Conservation (phyloP, 2,888 invertebrate species). For the Volucella inflata region DNA sequence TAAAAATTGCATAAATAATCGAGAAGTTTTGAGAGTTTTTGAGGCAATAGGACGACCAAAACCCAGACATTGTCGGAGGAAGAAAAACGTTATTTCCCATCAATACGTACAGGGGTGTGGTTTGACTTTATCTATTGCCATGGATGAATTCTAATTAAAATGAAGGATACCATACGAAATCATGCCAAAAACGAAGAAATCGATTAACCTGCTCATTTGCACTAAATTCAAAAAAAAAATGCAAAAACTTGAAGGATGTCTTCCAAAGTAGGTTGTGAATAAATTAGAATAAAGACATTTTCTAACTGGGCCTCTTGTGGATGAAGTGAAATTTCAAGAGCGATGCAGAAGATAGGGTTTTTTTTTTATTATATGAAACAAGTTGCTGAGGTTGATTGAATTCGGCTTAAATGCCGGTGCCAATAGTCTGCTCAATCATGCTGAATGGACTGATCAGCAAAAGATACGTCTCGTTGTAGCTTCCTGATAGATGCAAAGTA, state of each 20-base stretch:
- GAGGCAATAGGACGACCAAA: background rate
- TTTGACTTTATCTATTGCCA: constrained; percentile 66
- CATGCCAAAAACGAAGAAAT: constrained; percentile 15
- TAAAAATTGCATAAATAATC: constrained; percentile 82
- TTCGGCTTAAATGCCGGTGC: background rate
- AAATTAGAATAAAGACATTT: constrained; percentile 31
- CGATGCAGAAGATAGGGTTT: constrained; percentile 11
- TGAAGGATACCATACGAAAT: constrained; percentile 7
- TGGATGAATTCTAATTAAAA: constrained; percentile 45
- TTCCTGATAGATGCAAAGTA: no score
- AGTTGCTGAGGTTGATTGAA: constrained; percentile 33
- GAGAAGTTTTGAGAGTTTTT: constrained; percentile 51
- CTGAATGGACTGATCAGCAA: no score
- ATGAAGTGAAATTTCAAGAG: background rate
- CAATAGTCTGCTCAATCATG: no score
- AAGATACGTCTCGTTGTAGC: no score
- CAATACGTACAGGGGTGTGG: constrained; percentile 40
- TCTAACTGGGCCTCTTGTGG: background rate
- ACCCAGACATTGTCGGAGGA: constrained; percentile 43
- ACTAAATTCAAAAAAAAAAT: constrained; percentile 6
- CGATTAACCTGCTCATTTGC: constrained; percentile 50
- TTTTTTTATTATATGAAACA: constrained; percentile 38
- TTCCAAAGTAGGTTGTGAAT: constrained; percentile 36
- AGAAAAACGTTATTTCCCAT: constrained; percentile 55
- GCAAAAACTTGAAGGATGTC: constrained; percentile 21